Base-by-base conservation (phyloP, 2,797 vertebrate species). In the Paratrypauchen microcephalus region DNA sequence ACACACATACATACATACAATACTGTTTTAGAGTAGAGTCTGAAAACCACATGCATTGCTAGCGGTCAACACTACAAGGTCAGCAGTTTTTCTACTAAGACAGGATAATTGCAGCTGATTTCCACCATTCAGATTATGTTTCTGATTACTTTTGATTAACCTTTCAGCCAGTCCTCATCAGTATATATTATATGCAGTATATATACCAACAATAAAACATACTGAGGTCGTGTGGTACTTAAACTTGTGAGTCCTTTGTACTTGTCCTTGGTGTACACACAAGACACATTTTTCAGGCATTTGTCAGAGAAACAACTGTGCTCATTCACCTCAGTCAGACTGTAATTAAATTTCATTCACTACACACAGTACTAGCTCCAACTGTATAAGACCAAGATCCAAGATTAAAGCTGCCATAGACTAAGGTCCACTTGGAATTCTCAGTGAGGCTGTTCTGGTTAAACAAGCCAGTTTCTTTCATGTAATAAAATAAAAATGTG, bases 181-280 rank as follows among this genome's bases (percentile, higher is more conserved):
- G 8, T 54, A 21, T n/a, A 21, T 11, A 23, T 54, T 4, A 55
- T 12, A 55, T 13, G 21, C 11, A 8, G 21, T 23, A 23, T 23
- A 21, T 21, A n/a, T 13, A 23, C 21, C 21, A 12, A 12, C 52
- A 23, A 24, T 23, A 12, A 12, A 55, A 24, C 19, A 6, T 58
- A 18, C 2, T 30, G 15, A 3, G 12, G 12, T 26, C 26, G 11
- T 26, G 12, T 4, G 26, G 48, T 45, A 15, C 13, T 45, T 45
- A 0, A 13, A 41, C 66, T 72, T 1, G 0, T 74, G 77, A 19
- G 6, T 32, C 6, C 30, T 7, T 36, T 36, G 19, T 77, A 73
- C 66, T 81, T 50, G 61, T 75, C 72, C 65, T 61, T 52, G 41
- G 12, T 15, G 41, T 45, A 4, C 41, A 45, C 41, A 56, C 21